A percentile compares a stretch with the other conserved stretches of the same genome.
These are phyloP conservation scores for Caenorhabditis sp. DNA, from an alignment of 2,888 invertebrate species.

Conservation along the genomic window DNA sequence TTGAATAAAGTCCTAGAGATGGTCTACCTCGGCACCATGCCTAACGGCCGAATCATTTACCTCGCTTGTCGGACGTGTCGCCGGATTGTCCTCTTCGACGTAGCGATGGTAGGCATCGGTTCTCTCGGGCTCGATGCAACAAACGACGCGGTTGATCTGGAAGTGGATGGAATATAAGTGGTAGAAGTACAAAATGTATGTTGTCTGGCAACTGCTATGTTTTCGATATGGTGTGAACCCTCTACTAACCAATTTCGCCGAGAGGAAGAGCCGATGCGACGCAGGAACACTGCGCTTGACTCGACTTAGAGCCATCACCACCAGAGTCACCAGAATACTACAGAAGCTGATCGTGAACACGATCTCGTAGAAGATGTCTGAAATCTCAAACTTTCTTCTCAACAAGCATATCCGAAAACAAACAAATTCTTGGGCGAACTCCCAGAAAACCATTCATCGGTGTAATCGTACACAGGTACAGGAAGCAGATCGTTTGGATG, in stretches of 20 bases:
- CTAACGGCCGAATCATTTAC: slow-evolving; percentile 50
- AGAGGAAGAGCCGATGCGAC: slow-evolving; percentile 76
- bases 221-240: too few species aligned
- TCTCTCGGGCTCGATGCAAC: slow-evolving; percentile 81
- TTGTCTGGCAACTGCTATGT: too few species aligned
- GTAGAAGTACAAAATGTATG: too few species aligned
- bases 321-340: slow-evolving; percentile 77
- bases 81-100: slow-evolving; percentile 68
- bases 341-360: slow-evolving; percentile 77
- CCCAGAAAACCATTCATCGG: slow-evolving; percentile 80
- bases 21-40: slow-evolving; percentile 45
- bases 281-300: slow-evolving; percentile 79
- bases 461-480: slow-evolving; percentile 80
- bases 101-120: slow-evolving; percentile 77
- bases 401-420: slow-evolving; percentile 28
- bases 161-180: too few species aligned
- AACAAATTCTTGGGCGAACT: slow-evolving; percentile 79
- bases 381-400: neutral
- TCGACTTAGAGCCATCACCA: slow-evolving; percentile 78
- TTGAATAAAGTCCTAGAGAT: neutral
- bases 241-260: slow-evolving; percentile 75
- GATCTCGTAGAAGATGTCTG: slow-evolving; percentile 81
- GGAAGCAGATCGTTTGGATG: slow-evolving; percentile 81
- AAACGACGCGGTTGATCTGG: slow-evolving; percentile 78
- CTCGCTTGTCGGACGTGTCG: slow-evolving; percentile 44